phyloP scores from a whole-genome alignment of 2,888 invertebrate species.

The Ceraclea dissimilis region DNA sequence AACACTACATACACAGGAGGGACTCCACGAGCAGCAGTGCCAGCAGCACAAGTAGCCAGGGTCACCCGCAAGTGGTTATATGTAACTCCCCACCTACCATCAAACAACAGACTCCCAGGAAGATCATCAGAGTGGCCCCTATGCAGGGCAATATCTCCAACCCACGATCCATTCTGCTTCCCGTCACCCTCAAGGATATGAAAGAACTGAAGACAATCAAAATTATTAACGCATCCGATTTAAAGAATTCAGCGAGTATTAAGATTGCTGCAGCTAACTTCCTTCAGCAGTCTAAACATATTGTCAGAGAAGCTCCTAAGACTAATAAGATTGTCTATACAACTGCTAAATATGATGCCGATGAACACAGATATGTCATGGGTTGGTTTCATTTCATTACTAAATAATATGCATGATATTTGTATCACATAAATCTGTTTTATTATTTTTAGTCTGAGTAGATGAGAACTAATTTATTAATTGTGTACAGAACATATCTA shows the following conservation, averaged over 20 bases:
- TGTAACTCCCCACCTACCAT: neutral
- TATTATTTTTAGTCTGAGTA: too few species aligned
- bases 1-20: slow-evolving; percentile 31
- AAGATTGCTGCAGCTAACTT: slow-evolving; percentile 47
- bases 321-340: slow-evolving; percentile 9
- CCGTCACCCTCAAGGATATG: slow-evolving; percentile 61
- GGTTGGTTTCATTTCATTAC: slow-evolving; percentile 12
- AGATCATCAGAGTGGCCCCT: slow-evolving; percentile 53
- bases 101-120: slow-evolving; percentile 43
- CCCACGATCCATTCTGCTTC: slow-evolving; percentile 61
- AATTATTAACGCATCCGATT: slow-evolving; percentile 59
- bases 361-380: slow-evolving; percentile 19
- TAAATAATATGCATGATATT: too few species aligned
- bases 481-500: too few species aligned
- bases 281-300: slow-evolving; percentile 43
- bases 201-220: slow-evolving; percentile 65
- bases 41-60: neutral
- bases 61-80: neutral
- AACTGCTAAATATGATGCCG: slow-evolving; percentile 14
- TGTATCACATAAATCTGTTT: too few species aligned
- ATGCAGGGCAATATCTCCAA: slow-evolving; percentile 11
- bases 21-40: slow-evolving; percentile 25
- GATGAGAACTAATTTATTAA: too few species aligned
- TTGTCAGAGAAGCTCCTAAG: slow-evolving; percentile 28
- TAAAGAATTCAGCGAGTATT: slow-evolving; percentile 48